Evolutionary conservation across 2,797 vertebrate species (phyloP).

Genomic region (Gallinago nigripennis): DNA sequence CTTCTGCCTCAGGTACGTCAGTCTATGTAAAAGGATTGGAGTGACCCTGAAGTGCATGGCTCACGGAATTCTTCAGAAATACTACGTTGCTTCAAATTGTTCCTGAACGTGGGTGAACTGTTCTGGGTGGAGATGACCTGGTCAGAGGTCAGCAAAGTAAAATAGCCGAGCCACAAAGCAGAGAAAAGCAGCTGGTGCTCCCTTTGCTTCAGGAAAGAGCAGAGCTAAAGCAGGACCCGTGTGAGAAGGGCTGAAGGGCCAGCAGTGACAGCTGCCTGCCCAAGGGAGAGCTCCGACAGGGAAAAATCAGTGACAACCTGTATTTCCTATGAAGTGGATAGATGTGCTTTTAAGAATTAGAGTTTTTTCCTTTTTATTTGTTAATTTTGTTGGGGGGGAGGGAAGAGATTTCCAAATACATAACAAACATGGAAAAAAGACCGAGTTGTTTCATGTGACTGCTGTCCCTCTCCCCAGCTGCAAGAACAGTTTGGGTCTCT

Average conservation of each 20-base stretch:
- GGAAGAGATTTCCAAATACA: neutral
- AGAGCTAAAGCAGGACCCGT: neutral
- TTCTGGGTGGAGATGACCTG: neutral
- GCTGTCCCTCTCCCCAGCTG: neutral
- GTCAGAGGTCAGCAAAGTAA: neutral
- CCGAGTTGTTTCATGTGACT: neutral
- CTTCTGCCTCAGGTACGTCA: neutral
- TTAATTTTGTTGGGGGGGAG: neutral
- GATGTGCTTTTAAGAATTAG: neutral
- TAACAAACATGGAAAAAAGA: neutral
- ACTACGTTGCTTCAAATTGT: neutral
- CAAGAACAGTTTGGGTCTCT: neutral
- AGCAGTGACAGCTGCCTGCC: accelerated
- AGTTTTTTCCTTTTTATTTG: neutral
- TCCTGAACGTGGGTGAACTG: neutral
- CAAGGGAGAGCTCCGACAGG: no score
- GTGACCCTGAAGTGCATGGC: neutral
- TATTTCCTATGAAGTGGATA: neutral
- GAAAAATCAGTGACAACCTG: neutral
- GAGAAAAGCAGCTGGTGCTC: neutral
- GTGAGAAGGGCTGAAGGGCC: neutral
- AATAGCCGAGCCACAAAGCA: neutral
- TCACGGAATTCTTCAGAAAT: neutral
- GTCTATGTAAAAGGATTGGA: neutral
- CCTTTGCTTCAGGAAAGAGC: neutral